These are phyloP conservation scores for Cyanocitta stelleri DNA, from an alignment of 2,113 vertebrate genomes.

Conservation along the genomic window DNA sequence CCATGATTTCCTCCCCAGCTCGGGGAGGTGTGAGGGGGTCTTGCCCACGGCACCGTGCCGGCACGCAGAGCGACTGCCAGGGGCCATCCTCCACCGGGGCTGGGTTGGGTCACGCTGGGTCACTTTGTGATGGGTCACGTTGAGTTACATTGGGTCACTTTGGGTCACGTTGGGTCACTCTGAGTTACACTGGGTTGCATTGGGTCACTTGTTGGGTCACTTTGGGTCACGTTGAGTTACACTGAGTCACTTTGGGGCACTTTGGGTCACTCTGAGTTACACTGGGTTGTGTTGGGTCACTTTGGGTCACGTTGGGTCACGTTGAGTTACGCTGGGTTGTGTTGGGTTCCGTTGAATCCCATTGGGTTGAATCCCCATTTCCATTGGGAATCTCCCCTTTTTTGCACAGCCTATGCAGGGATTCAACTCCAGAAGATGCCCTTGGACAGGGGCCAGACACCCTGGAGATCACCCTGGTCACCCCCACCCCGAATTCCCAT, in stretches of 20 bases:
- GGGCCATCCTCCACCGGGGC: fast-evolving
- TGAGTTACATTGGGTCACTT: not conserved
- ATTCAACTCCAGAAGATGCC: not conserved
- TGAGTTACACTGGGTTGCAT: not conserved
- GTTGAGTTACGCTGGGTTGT: fast-evolving
- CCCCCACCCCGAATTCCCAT: not conserved
- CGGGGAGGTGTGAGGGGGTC: fast-evolving
- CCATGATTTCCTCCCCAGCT: not conserved
- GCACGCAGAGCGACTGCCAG: fast-evolving
- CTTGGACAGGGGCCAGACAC: not conserved
- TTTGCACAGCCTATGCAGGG: not conserved
- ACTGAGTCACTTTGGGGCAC: not conserved
- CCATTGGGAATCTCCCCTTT: not conserved
- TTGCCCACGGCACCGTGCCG: fast-evolving
- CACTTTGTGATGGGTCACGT: fast-evolving
- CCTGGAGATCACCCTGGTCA: not conserved
- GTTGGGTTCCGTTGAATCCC: fast-evolving
- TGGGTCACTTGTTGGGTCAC: not conserved
- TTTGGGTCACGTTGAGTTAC: fast-evolving
- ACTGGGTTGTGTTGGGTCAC: fast-evolving
- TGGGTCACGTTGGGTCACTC: not conserved
- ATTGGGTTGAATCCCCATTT: fast-evolving
- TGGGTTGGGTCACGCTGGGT: not conserved
- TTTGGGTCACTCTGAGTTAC: not conserved
- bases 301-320: not conserved